Evolutionary conservation across 2,888 invertebrate species (phyloP).

Genomic region (Spatulosminthurus flaviceps): DNA sequence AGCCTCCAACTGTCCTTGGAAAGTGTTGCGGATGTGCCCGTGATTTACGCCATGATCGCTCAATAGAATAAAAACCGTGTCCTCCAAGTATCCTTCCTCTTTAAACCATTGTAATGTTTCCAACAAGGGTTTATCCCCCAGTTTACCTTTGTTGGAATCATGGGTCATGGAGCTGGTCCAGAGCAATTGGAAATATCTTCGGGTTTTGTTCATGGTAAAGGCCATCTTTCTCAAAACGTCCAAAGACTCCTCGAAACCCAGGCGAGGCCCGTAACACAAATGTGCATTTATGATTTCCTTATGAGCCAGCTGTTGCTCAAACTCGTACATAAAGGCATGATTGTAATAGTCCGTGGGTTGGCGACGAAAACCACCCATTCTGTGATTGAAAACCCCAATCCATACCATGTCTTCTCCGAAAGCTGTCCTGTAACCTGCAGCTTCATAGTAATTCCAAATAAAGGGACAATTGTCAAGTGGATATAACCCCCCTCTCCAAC

Average conservation of each 20-base stretch:
- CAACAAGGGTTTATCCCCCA: constrained; percentile 76
- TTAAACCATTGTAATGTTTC: constrained; percentile 72
- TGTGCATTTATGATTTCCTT: constrained; percentile 73
- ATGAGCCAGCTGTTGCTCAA: constrained; percentile 74
- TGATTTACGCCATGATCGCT: constrained; percentile 92
- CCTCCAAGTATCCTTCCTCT: constrained; percentile 71
- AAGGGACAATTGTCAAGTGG: constrained; percentile 42
- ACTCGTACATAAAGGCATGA: constrained; percentile 75
- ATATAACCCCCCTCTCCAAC: background rate
- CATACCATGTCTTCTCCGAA: constrained; percentile 84
- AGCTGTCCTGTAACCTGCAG: constrained; percentile 63
- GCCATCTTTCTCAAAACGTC: constrained; percentile 77
- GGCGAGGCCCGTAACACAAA: constrained; percentile 72
- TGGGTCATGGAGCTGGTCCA: constrained; percentile 87
- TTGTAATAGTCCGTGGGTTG: constrained; percentile 88
- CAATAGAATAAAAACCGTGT: constrained; percentile 76
- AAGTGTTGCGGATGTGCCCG: constrained; percentile 80
- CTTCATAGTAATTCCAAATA: constrained; percentile 29
- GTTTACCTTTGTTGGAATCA: constrained; percentile 80
- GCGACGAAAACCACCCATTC: constrained; percentile 75
- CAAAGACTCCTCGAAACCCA: constrained; percentile 77
- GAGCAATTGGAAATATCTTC: constrained; percentile 80
- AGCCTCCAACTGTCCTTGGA: constrained; percentile 82
- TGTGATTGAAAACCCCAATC: constrained; percentile 83
- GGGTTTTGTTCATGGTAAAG: constrained; percentile 68